A percentile compares a stretch with the other conserved stretches of the same genome.
Conservation (phyloP, 2,113 vertebrate species). For the Phoxinus phoxinus region DNA sequence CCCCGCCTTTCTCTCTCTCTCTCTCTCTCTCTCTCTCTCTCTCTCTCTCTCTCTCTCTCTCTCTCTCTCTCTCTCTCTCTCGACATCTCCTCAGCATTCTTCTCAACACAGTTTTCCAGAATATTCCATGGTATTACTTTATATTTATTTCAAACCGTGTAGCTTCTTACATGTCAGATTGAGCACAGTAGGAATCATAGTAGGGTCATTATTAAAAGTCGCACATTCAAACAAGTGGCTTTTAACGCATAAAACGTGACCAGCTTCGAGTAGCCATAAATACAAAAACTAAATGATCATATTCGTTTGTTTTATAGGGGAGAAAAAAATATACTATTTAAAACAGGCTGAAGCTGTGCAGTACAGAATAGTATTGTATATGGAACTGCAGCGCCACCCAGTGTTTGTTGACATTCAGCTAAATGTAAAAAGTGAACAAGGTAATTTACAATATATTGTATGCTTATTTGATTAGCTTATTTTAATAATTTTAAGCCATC, state of each 20-base stretch:
- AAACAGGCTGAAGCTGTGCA: not conserved
- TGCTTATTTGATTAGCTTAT: too few species aligned
- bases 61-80: conserved; percentile 40
- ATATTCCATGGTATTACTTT: not conserved
- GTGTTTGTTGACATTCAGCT: not conserved
- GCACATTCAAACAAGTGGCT: not conserved
- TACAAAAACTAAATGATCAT: not conserved
- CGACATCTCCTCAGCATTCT: not conserved
- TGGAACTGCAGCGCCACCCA: conserved; percentile 15
- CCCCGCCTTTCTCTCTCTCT: conserved; percentile 66
- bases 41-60: conserved; percentile 29
- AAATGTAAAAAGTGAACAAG: too few species aligned
- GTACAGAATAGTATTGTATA: not conserved
- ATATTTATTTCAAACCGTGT: not conserved
- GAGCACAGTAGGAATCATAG: not conserved
- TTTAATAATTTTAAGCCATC: too few species aligned
- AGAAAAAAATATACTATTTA: not conserved
- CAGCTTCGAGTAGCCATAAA: not conserved
- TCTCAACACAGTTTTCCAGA: conserved; percentile 34
- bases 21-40: conserved; percentile 26
- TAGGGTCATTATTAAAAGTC: not conserved
- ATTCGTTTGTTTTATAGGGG: not conserved
- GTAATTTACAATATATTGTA: too few species aligned
- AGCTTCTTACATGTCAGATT: not conserved
- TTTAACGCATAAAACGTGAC: not conserved